Conservation (phyloP, 2,888 invertebrate genomes). For the Stenodera caucasica region DNA sequence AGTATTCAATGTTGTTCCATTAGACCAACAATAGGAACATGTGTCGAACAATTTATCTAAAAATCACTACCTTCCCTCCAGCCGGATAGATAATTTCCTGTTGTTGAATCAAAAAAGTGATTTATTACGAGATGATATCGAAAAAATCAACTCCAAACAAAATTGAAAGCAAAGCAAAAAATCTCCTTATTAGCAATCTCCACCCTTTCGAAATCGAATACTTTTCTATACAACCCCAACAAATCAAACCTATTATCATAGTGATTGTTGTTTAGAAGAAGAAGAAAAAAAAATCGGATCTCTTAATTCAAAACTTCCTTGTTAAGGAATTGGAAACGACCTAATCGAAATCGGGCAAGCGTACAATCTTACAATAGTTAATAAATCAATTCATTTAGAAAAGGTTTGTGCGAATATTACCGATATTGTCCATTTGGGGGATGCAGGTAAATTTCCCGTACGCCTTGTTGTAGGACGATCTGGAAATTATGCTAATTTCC, state of each 20-base stretch:
- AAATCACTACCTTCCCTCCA: constrained; percentile 22
- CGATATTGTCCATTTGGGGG: neutral
- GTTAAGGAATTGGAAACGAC: constrained; percentile 1
- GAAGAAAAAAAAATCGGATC: neutral
- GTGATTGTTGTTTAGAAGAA: neutral
- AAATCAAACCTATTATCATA: constrained; percentile 6
- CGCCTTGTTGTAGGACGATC: constrained; percentile 4
- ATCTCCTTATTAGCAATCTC: constrained; percentile 2
- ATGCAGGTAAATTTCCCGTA: constrained; percentile 5
- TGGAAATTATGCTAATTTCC: neutral
- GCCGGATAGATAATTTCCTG: neutral
- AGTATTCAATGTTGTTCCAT: constrained; percentile 39
- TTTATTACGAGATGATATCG: neutral
- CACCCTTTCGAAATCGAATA: constrained; percentile 6
- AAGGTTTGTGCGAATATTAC: neutral
- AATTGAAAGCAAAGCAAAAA: neutral
- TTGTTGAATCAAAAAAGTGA: neutral
- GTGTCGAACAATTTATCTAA: constrained; percentile 27
- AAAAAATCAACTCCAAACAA: neutral
- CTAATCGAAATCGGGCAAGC: constrained; percentile 8
- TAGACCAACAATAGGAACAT: constrained; percentile 28
- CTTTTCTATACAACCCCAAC: constrained; percentile 1
- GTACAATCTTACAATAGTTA: constrained; percentile 7
- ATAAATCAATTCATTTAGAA: constrained; percentile 5
- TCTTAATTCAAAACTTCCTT: constrained; percentile 7